phyloP scores from a whole-genome alignment of 2,888 invertebrate genomes.

The Embidobia sp. region DNA sequence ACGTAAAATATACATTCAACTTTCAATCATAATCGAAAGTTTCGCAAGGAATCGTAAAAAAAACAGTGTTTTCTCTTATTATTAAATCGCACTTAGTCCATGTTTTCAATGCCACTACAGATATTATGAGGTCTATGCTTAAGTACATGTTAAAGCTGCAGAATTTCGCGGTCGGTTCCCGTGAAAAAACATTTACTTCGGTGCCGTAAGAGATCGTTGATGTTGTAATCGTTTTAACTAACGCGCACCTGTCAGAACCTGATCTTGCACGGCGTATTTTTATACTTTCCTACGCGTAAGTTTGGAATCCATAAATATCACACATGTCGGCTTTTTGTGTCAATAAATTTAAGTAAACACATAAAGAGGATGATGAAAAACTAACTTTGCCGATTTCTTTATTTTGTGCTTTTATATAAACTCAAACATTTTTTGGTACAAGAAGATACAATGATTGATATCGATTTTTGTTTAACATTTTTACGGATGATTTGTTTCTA shows the following conservation, averaged over 20 bases:
- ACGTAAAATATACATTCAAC: slow-evolving; percentile 4
- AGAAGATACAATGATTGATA: too few species aligned
- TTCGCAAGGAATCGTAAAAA: slow-evolving; percentile 41
- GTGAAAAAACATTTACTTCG: slow-evolving; percentile 36
- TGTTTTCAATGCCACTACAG: slow-evolving; percentile 55
- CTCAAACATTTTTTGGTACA: too few species aligned
- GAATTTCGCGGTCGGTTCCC: slow-evolving; percentile 57
- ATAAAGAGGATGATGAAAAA: background rate
- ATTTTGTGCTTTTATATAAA: too few species aligned
- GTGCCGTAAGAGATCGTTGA: slow-evolving; percentile 48
- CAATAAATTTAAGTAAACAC: slow-evolving; percentile 28
- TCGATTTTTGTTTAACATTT: too few species aligned
- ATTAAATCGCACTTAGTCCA: slow-evolving; percentile 50
- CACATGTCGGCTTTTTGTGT: slow-evolving; percentile 17
- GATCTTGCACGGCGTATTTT: slow-evolving; percentile 52
- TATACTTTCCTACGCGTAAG: slow-evolving; percentile 29
- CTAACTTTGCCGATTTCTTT: too few species aligned
- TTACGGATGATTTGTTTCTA: too few species aligned
- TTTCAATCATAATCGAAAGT: slow-evolving; percentile 32
- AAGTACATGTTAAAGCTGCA: slow-evolving; percentile 38
- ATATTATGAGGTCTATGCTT: slow-evolving; percentile 57
- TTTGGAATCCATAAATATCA: slow-evolving; percentile 36
- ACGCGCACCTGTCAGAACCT: slow-evolving; percentile 51
- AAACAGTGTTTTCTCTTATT: slow-evolving; percentile 43
- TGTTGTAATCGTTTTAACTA: slow-evolving; percentile 38